Evolutionary conservation across 2,888 invertebrate genomes (phyloP), one percentile per base, ranked within the genome.

Genomic region (Tenthredo amoena): DNA sequence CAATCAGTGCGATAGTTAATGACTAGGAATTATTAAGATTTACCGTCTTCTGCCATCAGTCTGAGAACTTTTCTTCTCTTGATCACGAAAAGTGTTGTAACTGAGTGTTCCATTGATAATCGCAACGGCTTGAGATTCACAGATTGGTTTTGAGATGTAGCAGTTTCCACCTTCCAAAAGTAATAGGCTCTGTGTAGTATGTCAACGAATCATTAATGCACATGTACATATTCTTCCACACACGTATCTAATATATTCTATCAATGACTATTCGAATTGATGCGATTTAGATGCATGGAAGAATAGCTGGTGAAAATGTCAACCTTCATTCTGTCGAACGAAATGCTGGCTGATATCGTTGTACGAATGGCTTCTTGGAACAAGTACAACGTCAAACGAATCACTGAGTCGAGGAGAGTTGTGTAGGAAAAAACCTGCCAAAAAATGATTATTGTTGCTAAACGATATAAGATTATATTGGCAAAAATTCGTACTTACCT

Each of bases 101-200:
- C 93, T 92, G 86, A 95, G 94, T 5, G 94, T 93, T 15, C 94
- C 95, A 86, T 94, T 93, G 26, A 93, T 92, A 83, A 95, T 92
- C 31, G 93, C 93, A 15, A 95, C 89, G 1, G 94, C 94, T 88
- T 94, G 93, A 18, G 94, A 93, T 82, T 93, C 92, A 79, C 94
- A 93, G 34, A 93, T 93, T 10, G 95, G 94, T 79, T 93, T 92
- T 40, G 92, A 92, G 12, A 93, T 89, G 62, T 92, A 92, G 12
- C 92, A 92, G 65, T 92, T 93, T 79, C 93, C 93, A 87, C 95
- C 95, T 85, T 94, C 94, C 90, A 94, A 89, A 71, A 93, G 88
- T 81, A 95, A 90, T 74, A 94, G 89, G 86, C 89, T 91, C 94
- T 95, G 88, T 86, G 85, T 72, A 12, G 43, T 62, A 50, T 26